phyloP scores from a whole-genome alignment of 2,888 invertebrate species.

The Lithophane socia region DNA sequence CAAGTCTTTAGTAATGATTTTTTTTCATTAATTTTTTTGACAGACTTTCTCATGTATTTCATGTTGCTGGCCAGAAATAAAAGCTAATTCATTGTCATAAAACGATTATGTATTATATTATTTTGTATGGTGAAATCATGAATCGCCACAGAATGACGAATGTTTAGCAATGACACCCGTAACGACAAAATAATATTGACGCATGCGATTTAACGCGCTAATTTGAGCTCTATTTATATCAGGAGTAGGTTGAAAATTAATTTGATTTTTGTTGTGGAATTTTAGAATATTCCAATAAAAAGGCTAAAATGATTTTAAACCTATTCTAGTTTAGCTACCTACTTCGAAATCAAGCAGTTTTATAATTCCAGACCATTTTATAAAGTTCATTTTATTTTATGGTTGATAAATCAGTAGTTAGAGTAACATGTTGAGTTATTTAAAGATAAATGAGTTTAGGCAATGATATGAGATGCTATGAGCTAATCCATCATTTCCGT shows the following conservation, averaged over 20 bases:
- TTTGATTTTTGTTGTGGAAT: not conserved
- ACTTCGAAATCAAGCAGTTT: not conserved
- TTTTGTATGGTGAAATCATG: constrained; percentile 10
- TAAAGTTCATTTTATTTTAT: not conserved
- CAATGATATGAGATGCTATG: not conserved
- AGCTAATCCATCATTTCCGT: constrained; percentile 12
- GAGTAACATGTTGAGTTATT: not conserved
- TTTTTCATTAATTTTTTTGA: no score
- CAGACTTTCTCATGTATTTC: no score
- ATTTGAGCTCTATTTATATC: not conserved
- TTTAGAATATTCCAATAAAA: constrained; percentile 6
- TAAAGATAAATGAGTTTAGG: not conserved
- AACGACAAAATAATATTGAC: constrained; percentile 15
- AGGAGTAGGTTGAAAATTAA: not conserved
- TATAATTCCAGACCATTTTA: not conserved
- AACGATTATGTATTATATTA: not conserved
- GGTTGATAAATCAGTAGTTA: not conserved
- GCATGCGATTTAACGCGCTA: not conserved
- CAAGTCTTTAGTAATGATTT: not conserved
- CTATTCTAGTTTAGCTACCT: not conserved
- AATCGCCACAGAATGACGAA: constrained; percentile 15
- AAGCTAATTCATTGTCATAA: no score
- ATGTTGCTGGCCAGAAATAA: no score
- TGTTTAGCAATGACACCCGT: constrained; percentile 22
- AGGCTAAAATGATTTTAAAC: constrained; percentile 5